Evolutionary conservation across 2,113 vertebrate genomes (phyloP), one percentile per base, ranked within the genome.

Genomic region (Lepidothrix coronata): DNA sequence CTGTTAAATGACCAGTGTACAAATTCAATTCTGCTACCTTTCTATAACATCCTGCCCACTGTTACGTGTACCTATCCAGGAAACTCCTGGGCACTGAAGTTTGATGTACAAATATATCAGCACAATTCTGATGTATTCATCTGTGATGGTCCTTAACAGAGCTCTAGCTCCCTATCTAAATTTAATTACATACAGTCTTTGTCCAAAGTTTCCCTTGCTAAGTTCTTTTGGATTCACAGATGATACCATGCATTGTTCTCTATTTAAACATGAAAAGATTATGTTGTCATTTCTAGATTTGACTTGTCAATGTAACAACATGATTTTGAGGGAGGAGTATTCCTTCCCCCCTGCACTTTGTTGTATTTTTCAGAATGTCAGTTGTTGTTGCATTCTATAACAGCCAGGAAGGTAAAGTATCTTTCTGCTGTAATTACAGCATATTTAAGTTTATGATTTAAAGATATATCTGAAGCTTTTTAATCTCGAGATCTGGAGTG

Each of bases 401-500:
- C 80, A 92, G 87, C 68, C 94, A 91, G 91, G 85, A 96, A 96
- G 94, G 95, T 96, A 94, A 95, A 95, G 58, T 89, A 81, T 96
- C 65, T 93, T 91, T 83, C 37, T 92, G 78, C 84, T 92, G 65
- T 95, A 95, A 78, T 83, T 92, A 70, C 73, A 88, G 74, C 77
- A 82, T 95, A 92, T 94, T 95, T 95, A 89, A 91, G 68, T 89
- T 89, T 92, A 61, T 85, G 73, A 89, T 96, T 96, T 97, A 95
- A 97, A 96, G 94, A 95, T 89, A 87, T 88, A 91, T 82, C 89
- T 87, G 80, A 93, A 96, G 91, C 89, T 91, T 95, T 96, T 96
- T 97, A 95, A 97, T 93, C 96, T 93, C 95, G 75, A 87, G 96
- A 93, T 96, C 95, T 96, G 94, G 91, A 95, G 89, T 96, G 95